These are phyloP conservation scores for Julus scanicus DNA, from an alignment of 2,888 invertebrate genomes.

Conservation along the genomic window DNA sequence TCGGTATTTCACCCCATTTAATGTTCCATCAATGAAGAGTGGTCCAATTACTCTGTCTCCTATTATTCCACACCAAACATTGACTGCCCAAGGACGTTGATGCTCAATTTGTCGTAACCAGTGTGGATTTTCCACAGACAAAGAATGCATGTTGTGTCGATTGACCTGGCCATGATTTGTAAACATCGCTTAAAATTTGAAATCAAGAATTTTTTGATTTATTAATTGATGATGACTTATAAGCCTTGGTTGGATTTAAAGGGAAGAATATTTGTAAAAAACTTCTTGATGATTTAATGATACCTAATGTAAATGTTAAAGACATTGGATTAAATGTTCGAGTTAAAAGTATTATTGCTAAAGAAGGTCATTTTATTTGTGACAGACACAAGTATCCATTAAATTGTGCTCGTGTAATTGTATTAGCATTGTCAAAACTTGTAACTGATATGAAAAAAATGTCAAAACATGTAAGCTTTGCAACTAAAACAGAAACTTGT, in stretches of 20 bases:
- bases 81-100: too few species aligned
- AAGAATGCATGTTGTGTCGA: background rate
- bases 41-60: too few species aligned
- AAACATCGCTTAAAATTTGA: background rate
- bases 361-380: background rate
- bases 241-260: background rate
- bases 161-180: too few species aligned
- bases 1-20: too few species aligned
- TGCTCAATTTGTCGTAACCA: too few species aligned
- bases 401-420: background rate
- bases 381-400: background rate
- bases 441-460: too few species aligned
- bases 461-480: background rate
- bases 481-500: background rate
- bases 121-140: too few species aligned
- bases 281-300: background rate
- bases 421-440: too few species aligned
- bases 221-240: background rate
- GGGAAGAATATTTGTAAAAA: background rate
- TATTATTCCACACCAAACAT: too few species aligned
- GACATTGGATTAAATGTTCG: background rate
- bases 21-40: too few species aligned
- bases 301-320: background rate
- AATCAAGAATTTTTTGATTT: background rate
- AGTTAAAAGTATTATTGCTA: background rate